Evolutionary conservation across 2,113 vertebrate species (phyloP).

Genomic region (Mastomys natalensis): DNA sequence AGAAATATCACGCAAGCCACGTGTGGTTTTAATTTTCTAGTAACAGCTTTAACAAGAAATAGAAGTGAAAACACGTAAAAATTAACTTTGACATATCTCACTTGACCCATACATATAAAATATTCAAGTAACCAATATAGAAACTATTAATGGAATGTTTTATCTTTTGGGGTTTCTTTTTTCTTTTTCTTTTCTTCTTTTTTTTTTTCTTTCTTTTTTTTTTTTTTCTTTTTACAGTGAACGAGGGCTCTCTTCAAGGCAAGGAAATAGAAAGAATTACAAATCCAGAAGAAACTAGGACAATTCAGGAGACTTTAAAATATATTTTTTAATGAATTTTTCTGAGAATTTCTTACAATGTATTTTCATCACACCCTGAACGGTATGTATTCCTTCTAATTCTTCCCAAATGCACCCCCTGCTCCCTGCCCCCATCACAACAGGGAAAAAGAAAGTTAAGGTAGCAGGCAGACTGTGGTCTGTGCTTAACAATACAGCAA

Average conservation of each 20-base stretch:
- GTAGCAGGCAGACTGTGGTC: neutral
- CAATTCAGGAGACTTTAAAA: neutral
- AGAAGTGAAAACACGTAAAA: conserved; percentile 17
- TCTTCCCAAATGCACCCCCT: neutral
- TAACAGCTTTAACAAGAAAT: neutral
- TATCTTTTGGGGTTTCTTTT: neutral
- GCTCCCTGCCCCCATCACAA: neutral
- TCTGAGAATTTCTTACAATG: neutral
- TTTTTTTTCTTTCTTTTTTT: no score
- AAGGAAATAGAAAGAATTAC: neutral
- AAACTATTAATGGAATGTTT: neutral
- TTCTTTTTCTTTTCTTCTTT: no score
- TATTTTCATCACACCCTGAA: neutral
- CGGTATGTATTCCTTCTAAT: neutral
- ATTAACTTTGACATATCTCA: neutral
- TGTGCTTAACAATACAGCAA: neutral
- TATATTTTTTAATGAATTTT: neutral
- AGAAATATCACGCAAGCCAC: neutral
- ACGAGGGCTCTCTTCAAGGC: neutral
- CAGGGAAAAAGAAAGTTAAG: neutral
- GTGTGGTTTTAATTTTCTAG: neutral
- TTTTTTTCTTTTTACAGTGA: neutral
- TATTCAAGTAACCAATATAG: neutral
- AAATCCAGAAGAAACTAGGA: conserved; percentile 3
- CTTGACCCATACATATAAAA: neutral